Evolutionary conservation across 1,140 invertebrate species (phyloP).

Genomic region (Pseudobourletiella spinata): DNA sequence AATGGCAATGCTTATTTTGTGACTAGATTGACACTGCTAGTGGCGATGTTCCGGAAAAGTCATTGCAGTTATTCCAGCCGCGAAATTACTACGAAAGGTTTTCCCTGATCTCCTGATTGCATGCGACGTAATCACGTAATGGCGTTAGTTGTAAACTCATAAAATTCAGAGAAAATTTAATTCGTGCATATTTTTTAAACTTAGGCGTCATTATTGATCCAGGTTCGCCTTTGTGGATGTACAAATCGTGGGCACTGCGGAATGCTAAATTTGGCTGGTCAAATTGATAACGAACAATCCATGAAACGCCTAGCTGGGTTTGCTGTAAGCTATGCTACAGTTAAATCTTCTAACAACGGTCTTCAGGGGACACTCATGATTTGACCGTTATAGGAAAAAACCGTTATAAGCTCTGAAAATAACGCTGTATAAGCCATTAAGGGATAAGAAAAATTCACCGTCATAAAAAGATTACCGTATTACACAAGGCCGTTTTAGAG

Average conservation of each 20-base stretch:
- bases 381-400: too few species aligned
- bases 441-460: too few species aligned
- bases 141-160: too few species aligned
- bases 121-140: slow-evolving; percentile 63
- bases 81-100: slow-evolving; percentile 60
- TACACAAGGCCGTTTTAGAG: too few species aligned
- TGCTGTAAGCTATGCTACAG: slow-evolving; percentile 75
- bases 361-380: too few species aligned
- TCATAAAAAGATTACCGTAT: too few species aligned
- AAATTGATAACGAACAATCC: slow-evolving; percentile 69
- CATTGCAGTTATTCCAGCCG: slow-evolving; percentile 67
- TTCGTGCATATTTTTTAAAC: slow-evolving; percentile 17
- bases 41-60: slow-evolving; percentile 58
- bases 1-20: slow-evolving; percentile 32
- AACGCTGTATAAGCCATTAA: too few species aligned
- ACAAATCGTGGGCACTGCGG: slow-evolving; percentile 92
- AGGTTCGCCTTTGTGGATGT: slow-evolving; percentile 85
- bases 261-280: slow-evolving; percentile 55
- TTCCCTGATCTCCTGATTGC: slow-evolving; percentile 80
- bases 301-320: slow-evolving; percentile 75
- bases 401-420: too few species aligned
- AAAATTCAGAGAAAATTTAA: background rate
- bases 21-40: slow-evolving; percentile 61
- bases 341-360: slow-evolving; percentile 82
- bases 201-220: background rate